Conservation (phyloP, 2,797 vertebrate genomes). For the Macroramphosus scolopax region DNA sequence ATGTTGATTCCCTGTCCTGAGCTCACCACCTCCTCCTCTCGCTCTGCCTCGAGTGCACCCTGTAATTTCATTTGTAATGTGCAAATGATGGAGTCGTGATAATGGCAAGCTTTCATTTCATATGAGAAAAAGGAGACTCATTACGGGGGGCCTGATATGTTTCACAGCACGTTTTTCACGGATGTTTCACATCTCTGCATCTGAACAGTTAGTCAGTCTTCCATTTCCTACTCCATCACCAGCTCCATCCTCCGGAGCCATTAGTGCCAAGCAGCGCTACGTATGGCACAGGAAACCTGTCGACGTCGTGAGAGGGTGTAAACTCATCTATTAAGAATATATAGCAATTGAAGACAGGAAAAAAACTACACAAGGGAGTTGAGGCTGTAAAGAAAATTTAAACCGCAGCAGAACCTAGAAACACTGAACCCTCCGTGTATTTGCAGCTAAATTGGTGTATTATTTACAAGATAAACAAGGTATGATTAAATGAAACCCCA, state of each 20-base stretch:
- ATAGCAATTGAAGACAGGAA: too few species aligned
- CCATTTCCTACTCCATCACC: constrained; percentile 57
- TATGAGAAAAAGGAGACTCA: constrained; percentile 58
- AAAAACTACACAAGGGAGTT: constrained; percentile 1
- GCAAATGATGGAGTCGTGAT: constrained; percentile 62
- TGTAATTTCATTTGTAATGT: constrained; percentile 66
- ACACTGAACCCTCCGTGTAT: constrained; percentile 11
- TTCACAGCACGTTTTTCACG: constrained; percentile 40
- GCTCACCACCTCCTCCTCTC: constrained; percentile 16
- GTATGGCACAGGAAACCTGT: constrained; percentile 20
- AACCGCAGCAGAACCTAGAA: too few species aligned
- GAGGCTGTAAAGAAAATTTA: too few species aligned
- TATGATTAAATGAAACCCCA: constrained; percentile 38
- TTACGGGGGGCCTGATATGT: constrained; percentile 57
- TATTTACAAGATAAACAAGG: constrained; percentile 20
- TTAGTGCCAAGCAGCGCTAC: constrained; percentile 27
- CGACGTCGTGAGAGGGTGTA: constrained; percentile 14
- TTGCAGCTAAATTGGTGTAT: constrained; percentile 28
- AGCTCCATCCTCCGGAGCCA: constrained; percentile 27
- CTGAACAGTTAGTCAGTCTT: constrained; percentile 62
- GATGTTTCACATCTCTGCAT: constrained; percentile 27
- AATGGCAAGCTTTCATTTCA: constrained; percentile 66
- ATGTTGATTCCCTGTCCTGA: constrained; percentile 39
- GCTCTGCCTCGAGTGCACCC: constrained; percentile 20
- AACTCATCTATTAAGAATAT: too few species aligned